Evolutionary conservation across 2,113 vertebrate species (phyloP).

Genomic region (Geothlypis trichas): DNA sequence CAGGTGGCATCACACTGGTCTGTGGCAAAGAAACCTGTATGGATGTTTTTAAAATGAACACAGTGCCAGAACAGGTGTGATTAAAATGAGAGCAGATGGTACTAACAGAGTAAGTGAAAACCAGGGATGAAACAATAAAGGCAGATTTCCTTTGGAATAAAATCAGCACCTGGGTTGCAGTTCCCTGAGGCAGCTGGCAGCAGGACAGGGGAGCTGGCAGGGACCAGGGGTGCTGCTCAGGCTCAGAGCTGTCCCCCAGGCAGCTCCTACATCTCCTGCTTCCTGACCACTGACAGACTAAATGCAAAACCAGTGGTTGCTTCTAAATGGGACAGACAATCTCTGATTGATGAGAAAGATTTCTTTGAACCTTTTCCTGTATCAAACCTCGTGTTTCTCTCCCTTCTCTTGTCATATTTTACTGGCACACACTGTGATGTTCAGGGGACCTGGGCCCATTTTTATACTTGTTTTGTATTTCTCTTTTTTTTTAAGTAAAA

Average conservation of each 20-base stretch:
- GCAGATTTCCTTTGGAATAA: constrained; percentile 10
- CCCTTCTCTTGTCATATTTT: neutral
- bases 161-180: neutral
- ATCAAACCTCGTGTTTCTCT: neutral
- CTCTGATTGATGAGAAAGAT: neutral
- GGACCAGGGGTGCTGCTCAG: neutral
- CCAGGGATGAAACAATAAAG: neutral
- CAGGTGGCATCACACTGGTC: neutral
- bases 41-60: neutral
- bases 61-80: neutral
- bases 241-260: neutral
- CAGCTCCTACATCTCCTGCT: neutral
- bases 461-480: constrained; percentile 42
- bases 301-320: neutral
- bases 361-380: neutral
- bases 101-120: constrained; percentile 7
- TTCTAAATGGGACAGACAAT: neutral
- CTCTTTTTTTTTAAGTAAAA: neutral
- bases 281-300: neutral
- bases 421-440: constrained; percentile 45
- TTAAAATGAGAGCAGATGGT: constrained; percentile 10
- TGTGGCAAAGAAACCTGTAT: neutral
- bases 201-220: neutral
- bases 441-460: constrained; percentile 10
- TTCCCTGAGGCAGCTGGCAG: neutral